phyloP scores from a whole-genome alignment of 2,113 vertebrate genomes.

The Urocynchramus pylzowi region DNA sequence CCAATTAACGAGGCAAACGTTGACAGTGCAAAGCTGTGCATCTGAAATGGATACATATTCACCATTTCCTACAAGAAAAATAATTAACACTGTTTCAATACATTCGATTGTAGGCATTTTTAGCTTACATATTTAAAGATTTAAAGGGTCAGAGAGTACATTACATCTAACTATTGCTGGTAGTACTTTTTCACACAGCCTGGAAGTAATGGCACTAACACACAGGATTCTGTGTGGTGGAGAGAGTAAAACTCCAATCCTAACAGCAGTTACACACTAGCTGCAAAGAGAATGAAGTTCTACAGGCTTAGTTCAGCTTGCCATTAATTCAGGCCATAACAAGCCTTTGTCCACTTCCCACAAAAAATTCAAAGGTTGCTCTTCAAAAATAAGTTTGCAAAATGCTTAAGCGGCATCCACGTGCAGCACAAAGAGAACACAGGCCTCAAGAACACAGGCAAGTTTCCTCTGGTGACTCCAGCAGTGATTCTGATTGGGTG shows the following conservation, averaged over 20 bases:
- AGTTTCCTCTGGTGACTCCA: neutral
- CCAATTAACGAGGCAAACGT: constrained; percentile 92
- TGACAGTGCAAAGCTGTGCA: constrained; percentile 94
- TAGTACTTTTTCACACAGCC: neutral
- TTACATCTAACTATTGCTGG: neutral
- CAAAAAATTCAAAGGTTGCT: neutral
- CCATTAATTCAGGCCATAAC: neutral
- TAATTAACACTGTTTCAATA: neutral
- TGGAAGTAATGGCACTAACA: neutral
- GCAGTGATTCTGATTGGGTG: neutral
- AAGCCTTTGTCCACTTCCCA: neutral
- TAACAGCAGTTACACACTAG: neutral
- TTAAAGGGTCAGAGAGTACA: neutral
- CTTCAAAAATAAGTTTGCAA: neutral
- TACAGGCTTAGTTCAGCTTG: neutral
- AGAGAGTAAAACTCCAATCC: neutral
- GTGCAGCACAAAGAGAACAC: neutral
- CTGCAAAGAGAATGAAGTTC: neutral
- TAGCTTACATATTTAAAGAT: neutral
- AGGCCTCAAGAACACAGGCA: neutral
- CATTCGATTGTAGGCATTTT: neutral
- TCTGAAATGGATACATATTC: constrained; percentile 92
- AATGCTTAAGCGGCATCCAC: neutral
- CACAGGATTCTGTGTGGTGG: neutral
- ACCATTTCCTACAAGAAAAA: constrained; percentile 80